These are phyloP conservation scores for Antechinus stuartii DNA, from an alignment of 2,113 vertebrate species.

Conservation along the genomic window DNA sequence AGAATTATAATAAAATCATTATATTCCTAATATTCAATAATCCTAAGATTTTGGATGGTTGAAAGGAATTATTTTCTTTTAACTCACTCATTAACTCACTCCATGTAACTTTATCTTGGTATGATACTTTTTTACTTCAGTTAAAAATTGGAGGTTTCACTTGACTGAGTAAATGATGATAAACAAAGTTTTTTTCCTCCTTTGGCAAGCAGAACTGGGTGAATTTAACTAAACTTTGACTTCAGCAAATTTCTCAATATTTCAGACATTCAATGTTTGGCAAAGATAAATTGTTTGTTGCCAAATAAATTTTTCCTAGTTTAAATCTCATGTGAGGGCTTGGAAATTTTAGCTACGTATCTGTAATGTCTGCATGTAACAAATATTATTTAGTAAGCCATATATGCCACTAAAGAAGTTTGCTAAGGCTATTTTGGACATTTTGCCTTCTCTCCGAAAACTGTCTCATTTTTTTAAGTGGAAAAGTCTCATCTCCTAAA, in stretches of 20 bases:
- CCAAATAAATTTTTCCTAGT: constrained; percentile 8
- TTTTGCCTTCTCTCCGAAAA: not conserved
- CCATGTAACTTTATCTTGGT: constrained; percentile 7
- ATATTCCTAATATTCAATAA: not conserved
- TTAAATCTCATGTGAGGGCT: constrained; percentile 12
- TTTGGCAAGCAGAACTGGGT: not conserved
- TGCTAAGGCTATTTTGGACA: constrained; percentile 19
- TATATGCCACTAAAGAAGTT: not conserved
- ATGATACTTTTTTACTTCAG: constrained; percentile 32
- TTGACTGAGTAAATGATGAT: not conserved
- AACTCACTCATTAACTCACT: constrained; percentile 35
- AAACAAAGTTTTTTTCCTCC: constrained; percentile 34
- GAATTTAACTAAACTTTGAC: constrained; percentile 18
- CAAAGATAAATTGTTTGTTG: not conserved
- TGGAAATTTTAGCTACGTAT: constrained; percentile 23
- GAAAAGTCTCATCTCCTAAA: constrained; percentile 16
- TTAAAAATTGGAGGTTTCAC: constrained; percentile 26
- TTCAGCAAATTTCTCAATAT: constrained; percentile 13
- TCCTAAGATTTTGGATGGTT: not conserved
- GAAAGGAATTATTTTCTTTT: constrained; percentile 34
- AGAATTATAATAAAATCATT: not conserved
- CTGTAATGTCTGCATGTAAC: constrained; percentile 16
- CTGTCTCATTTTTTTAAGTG: constrained; percentile 26
- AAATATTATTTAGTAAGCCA: constrained; percentile 44
- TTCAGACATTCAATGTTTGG: constrained; percentile 35